Conservation (phyloP, 2,113 vertebrate genomes). For the Edolisoma coerulescens region DNA sequence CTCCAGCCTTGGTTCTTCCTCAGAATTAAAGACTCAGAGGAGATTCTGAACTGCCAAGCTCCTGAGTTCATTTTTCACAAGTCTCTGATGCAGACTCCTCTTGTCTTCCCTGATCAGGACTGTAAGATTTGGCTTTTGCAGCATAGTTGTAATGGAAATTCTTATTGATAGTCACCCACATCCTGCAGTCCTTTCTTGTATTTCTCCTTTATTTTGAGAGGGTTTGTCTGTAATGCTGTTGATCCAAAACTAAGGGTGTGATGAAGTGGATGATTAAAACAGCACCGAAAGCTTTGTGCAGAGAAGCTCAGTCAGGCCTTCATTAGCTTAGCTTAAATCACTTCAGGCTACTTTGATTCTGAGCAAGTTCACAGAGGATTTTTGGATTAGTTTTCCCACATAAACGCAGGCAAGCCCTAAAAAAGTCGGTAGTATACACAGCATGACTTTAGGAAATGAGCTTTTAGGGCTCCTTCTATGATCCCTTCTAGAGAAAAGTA, state of each 20-base stretch:
- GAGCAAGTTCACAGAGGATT: conserved; percentile 1
- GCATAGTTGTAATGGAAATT: not conserved
- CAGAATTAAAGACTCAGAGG: not conserved
- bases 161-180: not conserved
- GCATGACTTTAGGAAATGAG: not conserved
- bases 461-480: not conserved
- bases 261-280: not conserved
- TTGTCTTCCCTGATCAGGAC: not conserved
- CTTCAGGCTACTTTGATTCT: conserved; percentile 9
- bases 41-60: not conserved
- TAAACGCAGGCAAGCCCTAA: not conserved
- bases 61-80: not conserved
- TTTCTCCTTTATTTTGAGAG: not conserved
- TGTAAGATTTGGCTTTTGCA: not conserved
- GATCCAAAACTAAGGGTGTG: not conserved
- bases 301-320: not conserved
- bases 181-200: not conserved
- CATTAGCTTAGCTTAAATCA: conserved; percentile 20
- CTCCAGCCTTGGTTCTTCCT: not conserved
- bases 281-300: not conserved
- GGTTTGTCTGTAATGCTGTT: not conserved
- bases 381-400: conserved; percentile 27
- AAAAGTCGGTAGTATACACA: not conserved
- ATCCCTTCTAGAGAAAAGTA: not conserved
- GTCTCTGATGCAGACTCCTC: not conserved